Evolutionary conservation across 2,113 vertebrate genomes (phyloP), one percentile per base, ranked within the genome.

Genomic region (Puma concolor): DNA sequence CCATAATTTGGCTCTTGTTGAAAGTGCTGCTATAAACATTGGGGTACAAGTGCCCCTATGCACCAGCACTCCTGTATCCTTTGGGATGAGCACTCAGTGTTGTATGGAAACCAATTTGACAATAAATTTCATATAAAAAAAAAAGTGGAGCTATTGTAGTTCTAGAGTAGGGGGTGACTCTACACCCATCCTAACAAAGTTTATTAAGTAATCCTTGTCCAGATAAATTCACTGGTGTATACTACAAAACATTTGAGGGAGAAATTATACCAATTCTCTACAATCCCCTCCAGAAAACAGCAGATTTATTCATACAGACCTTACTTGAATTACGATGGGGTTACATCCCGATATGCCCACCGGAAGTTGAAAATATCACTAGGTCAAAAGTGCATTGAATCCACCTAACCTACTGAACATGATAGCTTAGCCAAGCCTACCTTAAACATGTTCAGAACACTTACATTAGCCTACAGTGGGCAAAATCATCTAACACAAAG

Each of bases 191-290:
- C 21, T 86, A 71, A 79, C 14, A 77, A 57, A 72, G 66, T 94
- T 92, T 14, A 50, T 60, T 79, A 82, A 92, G 29, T 4, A 92
- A 52, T 54, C 50, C 11, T 76, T 77, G n/a, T 27, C 12, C 31
- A 79, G 14, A 84, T 52, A 50, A 44, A 11, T 10, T 95, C 64
- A 85, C 16, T 54, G 41, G n/a, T 83, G 10, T 87, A 81, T 44
- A 87, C 44, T 81, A 85, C 3, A 4, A 92, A 94, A 94, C 48
- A 92, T 44, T 69, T 97, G 74, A 94, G 67, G 31, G 66, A 69
- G 11, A 80, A 86, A 84, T 67, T 27, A 74, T 36, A 52, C 33
- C 60, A 92, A 60, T 81, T 92, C 38, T 74, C 23, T 89, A 54
- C 14, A 97, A 64, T 89, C 13, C 82, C n/a, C 82, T 86, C 19